Conservation (phyloP, 1,140 invertebrate genomes). For the Drosophila navojoa region DNA sequence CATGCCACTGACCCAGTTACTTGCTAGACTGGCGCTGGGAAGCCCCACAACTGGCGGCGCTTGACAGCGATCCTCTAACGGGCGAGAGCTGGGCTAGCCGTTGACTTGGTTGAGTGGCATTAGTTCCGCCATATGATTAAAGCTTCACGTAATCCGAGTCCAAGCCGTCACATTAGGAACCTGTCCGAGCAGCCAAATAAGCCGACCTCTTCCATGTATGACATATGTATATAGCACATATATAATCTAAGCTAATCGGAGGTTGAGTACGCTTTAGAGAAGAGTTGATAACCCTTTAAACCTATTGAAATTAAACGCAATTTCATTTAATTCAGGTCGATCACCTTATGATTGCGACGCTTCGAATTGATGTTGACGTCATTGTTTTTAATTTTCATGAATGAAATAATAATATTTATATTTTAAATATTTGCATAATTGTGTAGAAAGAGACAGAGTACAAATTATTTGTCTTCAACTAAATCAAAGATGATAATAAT, state of each 20-base stretch:
- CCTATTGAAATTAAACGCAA: not conserved
- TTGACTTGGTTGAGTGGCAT: conserved; percentile 47
- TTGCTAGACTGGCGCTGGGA: conserved; percentile 49
- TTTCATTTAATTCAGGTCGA: conserved; percentile 1
- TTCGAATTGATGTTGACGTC: conserved; percentile 1
- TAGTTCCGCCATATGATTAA: conserved; percentile 81
- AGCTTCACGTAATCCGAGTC: conserved; percentile 67
- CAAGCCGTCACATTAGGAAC: conserved; percentile 41
- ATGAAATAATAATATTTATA: not conserved
- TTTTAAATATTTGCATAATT: too few relatives aligned
- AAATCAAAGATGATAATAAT: too few relatives aligned
- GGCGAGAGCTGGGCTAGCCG: conserved; percentile 31
- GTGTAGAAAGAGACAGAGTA: too few relatives aligned
- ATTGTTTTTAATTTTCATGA: not conserved
- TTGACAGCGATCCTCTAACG: conserved; percentile 67
- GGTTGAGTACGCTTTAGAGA: not conserved
- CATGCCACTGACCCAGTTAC: conserved; percentile 71
- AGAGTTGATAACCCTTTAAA: conserved; percentile 1
- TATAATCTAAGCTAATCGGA: too few relatives aligned
- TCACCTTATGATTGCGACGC: not conserved
- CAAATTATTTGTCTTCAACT: too few relatives aligned
- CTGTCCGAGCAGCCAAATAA: not conserved
- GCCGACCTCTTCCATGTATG: not conserved
- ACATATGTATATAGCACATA: not conserved
- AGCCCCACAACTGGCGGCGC: conserved; percentile 58